Percentiles rank a stretch among this genome's conserved stretches.
These are phyloP conservation scores for Actenoides lindsayi DNA, from an alignment of 2,113 vertebrate species.

Conservation along the genomic window DNA sequence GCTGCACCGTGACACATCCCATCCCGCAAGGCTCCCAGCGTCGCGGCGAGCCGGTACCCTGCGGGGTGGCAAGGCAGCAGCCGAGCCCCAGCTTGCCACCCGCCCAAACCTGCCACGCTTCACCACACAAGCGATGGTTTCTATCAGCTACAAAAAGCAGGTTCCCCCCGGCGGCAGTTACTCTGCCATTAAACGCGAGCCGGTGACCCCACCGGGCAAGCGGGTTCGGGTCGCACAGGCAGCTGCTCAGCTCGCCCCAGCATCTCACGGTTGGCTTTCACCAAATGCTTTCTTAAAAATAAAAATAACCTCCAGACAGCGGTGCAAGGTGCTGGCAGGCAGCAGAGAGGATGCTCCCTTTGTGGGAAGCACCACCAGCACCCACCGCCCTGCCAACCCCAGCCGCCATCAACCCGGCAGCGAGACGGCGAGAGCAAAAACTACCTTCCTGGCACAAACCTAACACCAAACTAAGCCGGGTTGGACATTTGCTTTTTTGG, in stretches of 20 bases:
- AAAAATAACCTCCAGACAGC: background rate
- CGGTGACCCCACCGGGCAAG: accelerated
- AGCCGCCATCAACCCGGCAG: background rate
- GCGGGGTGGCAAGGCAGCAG: background rate
- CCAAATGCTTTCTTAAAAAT: background rate
- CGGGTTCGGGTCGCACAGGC: background rate
- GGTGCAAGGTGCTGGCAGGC: background rate
- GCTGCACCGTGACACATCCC: background rate
- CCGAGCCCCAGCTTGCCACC: background rate
- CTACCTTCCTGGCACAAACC: background rate
- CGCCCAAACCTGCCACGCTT: background rate
- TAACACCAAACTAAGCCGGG: background rate
- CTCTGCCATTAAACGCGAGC: background rate
- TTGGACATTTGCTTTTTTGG: background rate
- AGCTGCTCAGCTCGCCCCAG: background rate
- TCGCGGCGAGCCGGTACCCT: accelerated
- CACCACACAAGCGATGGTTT: background rate
- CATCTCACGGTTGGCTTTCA: background rate
- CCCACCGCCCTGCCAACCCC: background rate
- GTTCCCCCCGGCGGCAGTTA: background rate
- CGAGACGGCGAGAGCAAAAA: background rate
- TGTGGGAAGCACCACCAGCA: background rate
- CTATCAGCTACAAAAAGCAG: background rate
- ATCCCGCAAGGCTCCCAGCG: background rate
- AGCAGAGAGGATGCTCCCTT: background rate